Evolutionary conservation across 2,113 vertebrate species (phyloP), one percentile per base, ranked within the genome.

Genomic region (Tiliqua scincoides): DNA sequence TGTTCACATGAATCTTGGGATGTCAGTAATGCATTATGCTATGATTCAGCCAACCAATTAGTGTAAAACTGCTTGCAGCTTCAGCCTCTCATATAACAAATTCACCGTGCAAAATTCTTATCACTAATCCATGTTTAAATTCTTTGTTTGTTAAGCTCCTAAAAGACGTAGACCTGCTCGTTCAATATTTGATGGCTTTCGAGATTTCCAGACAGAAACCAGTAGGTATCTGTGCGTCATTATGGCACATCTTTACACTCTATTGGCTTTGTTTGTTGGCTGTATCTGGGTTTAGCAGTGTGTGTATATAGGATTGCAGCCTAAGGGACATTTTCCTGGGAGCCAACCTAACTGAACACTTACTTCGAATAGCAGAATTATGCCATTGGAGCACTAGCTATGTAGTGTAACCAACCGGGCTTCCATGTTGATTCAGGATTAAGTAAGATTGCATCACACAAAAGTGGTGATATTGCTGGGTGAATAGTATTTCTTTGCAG

Each of bases 191-290:
- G 99, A 99, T 87, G 99, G 99, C 85, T 99, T 99, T 95, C 97
- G 99, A 87, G 99, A 99, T 95, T 99, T 99, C 93, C 99, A 99
- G 89, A 99, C 99, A 83, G 99, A 99, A 97, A 99, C 99, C 87
- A 99, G 99, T 99, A 96, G 93, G 97, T 97, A 93, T 96, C 91
- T 95, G 12, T 89, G 72, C 65, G 92, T 65, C 82, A 96, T 87
- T 87, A 89, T 87, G 76, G 3, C 27, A 76, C 35, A 21, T 63
- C 54, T 85, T 85, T n/a, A 43, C 21, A 76, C 30, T 48, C 40
- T 4, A 4, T 65, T 43, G 79, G 32, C n/a, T 79, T 62, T 32
- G 40, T 65, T 78, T 48, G 20, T 54, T 37, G 20, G n/a, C 11
- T 74, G 18, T 67, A 54, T 32, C 30, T 25, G 7, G 43, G 32